Evolutionary conservation across 2,888 invertebrate genomes (phyloP).

Genomic region (Ormyrus labotus): DNA sequence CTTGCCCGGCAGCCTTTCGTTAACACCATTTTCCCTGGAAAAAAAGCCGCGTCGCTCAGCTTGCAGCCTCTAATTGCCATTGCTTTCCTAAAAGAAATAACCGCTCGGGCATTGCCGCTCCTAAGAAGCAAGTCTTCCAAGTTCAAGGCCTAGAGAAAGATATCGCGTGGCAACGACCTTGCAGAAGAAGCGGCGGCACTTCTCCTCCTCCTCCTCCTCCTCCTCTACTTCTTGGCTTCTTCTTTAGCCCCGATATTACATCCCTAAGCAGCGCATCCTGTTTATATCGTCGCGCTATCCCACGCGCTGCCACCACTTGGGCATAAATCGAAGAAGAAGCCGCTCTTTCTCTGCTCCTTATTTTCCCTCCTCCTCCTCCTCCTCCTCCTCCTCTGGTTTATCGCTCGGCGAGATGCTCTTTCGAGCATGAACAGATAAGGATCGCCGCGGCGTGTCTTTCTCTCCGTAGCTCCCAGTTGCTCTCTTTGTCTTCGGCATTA

Average conservation of each 20-base stretch:
- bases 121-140: slow-evolving; percentile 18
- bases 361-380: not conserved
- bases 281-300: slow-evolving; percentile 25
- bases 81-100: not conserved
- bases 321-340: slow-evolving; percentile 35
- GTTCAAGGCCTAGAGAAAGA: slow-evolving; percentile 41
- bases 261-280: slow-evolving; percentile 36
- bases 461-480: not conserved
- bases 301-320: not conserved
- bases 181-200: not conserved
- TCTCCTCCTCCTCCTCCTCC: slow-evolving; percentile 5
- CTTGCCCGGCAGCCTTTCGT: too few relatives aligned
- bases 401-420: slow-evolving; percentile 4
- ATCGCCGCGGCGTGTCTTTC: slow-evolving; percentile 2
- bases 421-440: slow-evolving; percentile 31
- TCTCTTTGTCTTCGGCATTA: slow-evolving; percentile 21
- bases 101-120: not conserved
- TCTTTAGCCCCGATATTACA: slow-evolving; percentile 7
- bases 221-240: too few relatives aligned
- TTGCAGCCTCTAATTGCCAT: not conserved
- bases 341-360: not conserved
- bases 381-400: not conserved
- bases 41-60: not conserved
- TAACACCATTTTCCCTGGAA: not conserved
- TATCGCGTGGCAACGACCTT: slow-evolving; percentile 40